Evolutionary conservation across 1,140 invertebrate species (phyloP).

Genomic region (Procambarus clarkii): DNA sequence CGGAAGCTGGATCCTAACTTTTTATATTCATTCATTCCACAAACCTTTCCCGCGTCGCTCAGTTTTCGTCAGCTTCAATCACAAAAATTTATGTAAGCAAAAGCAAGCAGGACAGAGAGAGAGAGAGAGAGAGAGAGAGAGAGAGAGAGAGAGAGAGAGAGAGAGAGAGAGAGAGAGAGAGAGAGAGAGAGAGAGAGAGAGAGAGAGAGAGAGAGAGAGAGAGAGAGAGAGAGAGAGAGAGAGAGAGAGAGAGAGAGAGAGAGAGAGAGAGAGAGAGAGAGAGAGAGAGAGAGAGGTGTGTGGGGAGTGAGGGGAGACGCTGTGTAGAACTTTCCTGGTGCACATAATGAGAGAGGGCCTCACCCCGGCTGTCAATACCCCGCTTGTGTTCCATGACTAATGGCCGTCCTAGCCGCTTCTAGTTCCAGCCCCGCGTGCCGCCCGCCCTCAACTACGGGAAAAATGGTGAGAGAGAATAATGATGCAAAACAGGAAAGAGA

Average conservation of each 20-base stretch:
- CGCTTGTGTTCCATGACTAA: conserved; percentile 16
- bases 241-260: conserved; percentile 1
- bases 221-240: background rate
- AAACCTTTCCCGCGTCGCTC: too few relatives aligned
- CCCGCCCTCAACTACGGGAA: background rate
- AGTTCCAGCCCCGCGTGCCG: background rate
- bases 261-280: background rate
- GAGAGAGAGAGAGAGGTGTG: too few relatives aligned
- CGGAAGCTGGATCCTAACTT: too few relatives aligned
- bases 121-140: too few relatives aligned
- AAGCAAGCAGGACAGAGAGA: too few relatives aligned
- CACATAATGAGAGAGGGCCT: conserved; percentile 14
- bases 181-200: too few relatives aligned
- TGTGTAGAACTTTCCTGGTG: background rate
- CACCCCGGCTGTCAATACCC: conserved; percentile 6
- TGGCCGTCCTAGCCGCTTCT: background rate
- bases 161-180: too few relatives aligned
- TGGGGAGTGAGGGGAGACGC: background rate
- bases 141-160: too few relatives aligned
- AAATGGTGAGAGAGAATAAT: conserved; percentile 4
- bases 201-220: background rate
- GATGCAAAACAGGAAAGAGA: background rate
- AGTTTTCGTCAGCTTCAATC: too few relatives aligned
- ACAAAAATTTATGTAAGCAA: too few relatives aligned
- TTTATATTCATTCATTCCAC: too few relatives aligned